Evolutionary conservation across 2,113 vertebrate genomes (phyloP).

Genomic region (Tapirus terrestris): DNA sequence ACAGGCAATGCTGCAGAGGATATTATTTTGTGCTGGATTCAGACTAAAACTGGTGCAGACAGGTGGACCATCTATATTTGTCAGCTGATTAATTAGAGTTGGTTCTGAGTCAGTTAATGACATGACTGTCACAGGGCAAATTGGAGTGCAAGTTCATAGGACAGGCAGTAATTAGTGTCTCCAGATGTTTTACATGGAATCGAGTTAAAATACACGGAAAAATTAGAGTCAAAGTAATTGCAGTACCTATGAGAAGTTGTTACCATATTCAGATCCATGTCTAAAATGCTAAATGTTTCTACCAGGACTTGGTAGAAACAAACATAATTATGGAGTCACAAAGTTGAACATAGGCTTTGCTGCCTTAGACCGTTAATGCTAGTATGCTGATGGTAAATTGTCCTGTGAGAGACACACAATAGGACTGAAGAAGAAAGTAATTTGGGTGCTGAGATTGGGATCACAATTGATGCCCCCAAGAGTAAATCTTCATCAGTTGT

Average conservation of each 20-base stretch:
- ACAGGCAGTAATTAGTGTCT: slow-evolving; percentile 82
- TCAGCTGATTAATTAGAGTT: slow-evolving; percentile 76
- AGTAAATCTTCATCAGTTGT: neutral
- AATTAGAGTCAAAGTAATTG: slow-evolving; percentile 79
- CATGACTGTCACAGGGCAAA: slow-evolving; percentile 74
- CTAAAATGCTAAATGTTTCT: slow-evolving; percentile 54
- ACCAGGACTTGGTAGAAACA: slow-evolving; percentile 70
- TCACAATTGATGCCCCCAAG: neutral
- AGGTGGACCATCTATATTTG: slow-evolving; percentile 69
- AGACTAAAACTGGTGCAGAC: neutral
- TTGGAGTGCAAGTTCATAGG: slow-evolving; percentile 70
- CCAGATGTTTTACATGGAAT: slow-evolving; percentile 77
- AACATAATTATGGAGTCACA: slow-evolving; percentile 61
- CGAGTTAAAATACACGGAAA: slow-evolving; percentile 73
- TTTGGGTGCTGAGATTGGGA: neutral
- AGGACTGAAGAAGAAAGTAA: neutral
- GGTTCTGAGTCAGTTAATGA: slow-evolving; percentile 82
- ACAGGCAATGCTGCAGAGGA: neutral
- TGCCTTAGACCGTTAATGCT: slow-evolving; percentile 51
- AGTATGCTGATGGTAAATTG: neutral
- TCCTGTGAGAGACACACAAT: neutral
- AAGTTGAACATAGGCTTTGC: slow-evolving; percentile 59
- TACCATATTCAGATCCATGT: slow-evolving; percentile 50
- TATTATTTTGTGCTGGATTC: neutral
- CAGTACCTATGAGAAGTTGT: slow-evolving; percentile 63